These are phyloP conservation scores for Pardosa pseudoannulata DNA, from an alignment of 2,888 invertebrate species.

Conservation along the genomic window DNA sequence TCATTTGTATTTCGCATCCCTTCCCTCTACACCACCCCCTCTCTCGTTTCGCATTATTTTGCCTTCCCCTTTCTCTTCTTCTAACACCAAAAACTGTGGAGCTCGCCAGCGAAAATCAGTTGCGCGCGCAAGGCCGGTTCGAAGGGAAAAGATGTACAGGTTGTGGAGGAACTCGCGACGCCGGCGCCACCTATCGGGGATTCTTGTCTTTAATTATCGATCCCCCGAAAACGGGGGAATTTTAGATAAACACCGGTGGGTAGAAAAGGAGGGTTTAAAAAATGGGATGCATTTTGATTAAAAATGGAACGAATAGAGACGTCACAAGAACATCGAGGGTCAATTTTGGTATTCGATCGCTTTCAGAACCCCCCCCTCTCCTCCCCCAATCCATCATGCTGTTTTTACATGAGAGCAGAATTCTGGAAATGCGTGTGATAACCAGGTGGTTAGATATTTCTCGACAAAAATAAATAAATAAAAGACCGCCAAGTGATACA, in stretches of 20 bases:
- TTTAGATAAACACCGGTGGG: conserved; percentile 63
- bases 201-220: conserved; percentile 48
- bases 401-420: too few species aligned
- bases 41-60: conserved; percentile 59
- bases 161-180: conserved; percentile 8
- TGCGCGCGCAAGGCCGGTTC: conserved; percentile 50
- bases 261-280: too few species aligned
- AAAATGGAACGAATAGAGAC: background rate
- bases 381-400: too few species aligned
- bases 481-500: too few species aligned
- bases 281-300: background rate
- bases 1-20: conserved; percentile 46
- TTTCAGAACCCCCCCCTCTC: too few species aligned
- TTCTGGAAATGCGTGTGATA: too few species aligned
- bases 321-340: too few species aligned
- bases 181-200: conserved; percentile 52
- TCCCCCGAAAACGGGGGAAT: conserved; percentile 19
- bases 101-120: background rate
- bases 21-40: too few species aligned
- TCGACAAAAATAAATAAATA: too few species aligned
- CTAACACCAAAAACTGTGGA: background rate
- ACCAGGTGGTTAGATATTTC: too few species aligned
- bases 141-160: conserved; percentile 59
- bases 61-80: too few species aligned
- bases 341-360: too few species aligned